phyloP scores from a whole-genome alignment of 2,113 vertebrate species.

The Prochilodus magdalenae region DNA sequence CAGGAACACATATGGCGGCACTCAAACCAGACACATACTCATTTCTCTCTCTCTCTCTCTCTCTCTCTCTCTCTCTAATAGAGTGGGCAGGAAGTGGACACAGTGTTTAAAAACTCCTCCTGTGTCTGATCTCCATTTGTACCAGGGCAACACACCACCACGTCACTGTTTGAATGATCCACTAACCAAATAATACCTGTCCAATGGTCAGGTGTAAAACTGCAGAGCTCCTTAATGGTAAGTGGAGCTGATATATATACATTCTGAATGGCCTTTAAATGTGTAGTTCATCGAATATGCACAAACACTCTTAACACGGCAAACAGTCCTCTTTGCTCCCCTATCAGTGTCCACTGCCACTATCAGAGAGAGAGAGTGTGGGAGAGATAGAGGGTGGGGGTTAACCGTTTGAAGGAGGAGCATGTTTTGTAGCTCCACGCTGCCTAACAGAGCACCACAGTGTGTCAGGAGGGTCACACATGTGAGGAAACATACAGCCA shows the following conservation, averaged over 20 bases:
- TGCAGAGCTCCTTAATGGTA: too few relatives aligned
- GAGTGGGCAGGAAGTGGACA: too few relatives aligned
- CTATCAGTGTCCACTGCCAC: conserved; percentile 35
- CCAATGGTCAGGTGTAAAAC: too few relatives aligned
- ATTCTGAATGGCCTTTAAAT: too few relatives aligned
- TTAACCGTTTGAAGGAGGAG: conserved; percentile 41
- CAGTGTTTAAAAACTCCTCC: too few relatives aligned
- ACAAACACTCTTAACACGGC: too few relatives aligned
- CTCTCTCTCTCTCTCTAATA: not conserved
- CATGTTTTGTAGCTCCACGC: conserved; percentile 31
- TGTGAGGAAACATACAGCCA: conserved; percentile 9
- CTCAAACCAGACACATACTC: not conserved
- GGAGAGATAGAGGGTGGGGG: conserved; percentile 14
- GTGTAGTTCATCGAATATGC: too few relatives aligned
- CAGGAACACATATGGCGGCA: conserved; percentile 43
- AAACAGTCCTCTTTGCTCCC: not conserved
- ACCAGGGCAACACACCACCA: too few relatives aligned
- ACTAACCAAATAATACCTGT: too few relatives aligned
- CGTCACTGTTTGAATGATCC: too few relatives aligned
- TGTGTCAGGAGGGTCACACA: conserved; percentile 3
- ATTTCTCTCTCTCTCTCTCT: not conserved
- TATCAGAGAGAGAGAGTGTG: conserved; percentile 38
- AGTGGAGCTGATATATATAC: too few relatives aligned
- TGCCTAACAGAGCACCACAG: conserved; percentile 16
- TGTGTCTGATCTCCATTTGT: too few relatives aligned